Base-by-base conservation (phyloP, 2,797 vertebrate species). In the Bovichtus diacanthus region DNA sequence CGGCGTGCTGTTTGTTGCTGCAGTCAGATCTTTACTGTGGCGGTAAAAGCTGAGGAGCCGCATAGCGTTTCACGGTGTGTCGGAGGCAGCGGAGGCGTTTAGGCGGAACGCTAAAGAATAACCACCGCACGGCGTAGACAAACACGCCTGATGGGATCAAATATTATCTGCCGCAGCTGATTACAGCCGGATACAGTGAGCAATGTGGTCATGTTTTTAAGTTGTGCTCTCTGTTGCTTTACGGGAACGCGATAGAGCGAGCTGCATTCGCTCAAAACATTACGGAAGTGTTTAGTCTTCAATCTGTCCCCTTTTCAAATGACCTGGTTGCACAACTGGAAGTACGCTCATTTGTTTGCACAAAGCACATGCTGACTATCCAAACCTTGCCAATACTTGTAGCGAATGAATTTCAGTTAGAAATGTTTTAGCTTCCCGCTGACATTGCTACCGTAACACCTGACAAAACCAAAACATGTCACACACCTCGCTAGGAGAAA, bases 21-120 rank as follows among this genome's bases (percentile, higher is more conserved):
- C 85, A 73, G 78, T 85, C 66, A 43, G 65, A 76, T 82, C 70
- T 88, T 88, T 85, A 83, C 77, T 76, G 80, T 71, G 69, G 68
- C 18, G 80, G 62, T 91, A 85, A 87, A 89, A 78, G 64, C 70
- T 41, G 78, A 78, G 81, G 80, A 65, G 81, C 78, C 27, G 31
- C 53, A 2, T 58, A 0, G 56, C 15, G 10, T 74, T 82, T 79
- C 76, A 81, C 7, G 46, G 71, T 50, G 59, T 51, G 55, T 77
- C 63, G 39, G 76, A 65, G 49, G 66, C 60, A 27, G 70, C 61
- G 56, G 68, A 60, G 27, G 67, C 38, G 18, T 66, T 82, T 78
- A 75, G 78, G 83, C 68, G 59, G 64, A 76, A 83, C 31, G 68
- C 71, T 74, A 84, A 77, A 84, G 74, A 78, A 76, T 71, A 85